A percentile compares a stretch with the other conserved stretches of the same genome.
Evolutionary conservation across 2,113 vertebrate species (phyloP).

Genomic region (Callocephalon fimbriatum): DNA sequence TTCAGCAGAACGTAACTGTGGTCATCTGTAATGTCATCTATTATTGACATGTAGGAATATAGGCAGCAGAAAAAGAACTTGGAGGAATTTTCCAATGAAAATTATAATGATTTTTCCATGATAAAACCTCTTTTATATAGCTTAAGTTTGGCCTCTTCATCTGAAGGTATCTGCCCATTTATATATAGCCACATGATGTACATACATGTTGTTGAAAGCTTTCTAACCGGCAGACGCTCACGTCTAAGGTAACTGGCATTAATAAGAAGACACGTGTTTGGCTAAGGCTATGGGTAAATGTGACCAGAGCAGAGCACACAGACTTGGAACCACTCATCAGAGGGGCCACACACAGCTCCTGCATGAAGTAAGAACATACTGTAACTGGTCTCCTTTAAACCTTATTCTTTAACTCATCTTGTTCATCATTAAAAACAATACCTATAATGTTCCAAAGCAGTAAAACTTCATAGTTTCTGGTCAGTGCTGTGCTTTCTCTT

Average conservation of each 20-base stretch:
- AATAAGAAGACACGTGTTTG: not conserved
- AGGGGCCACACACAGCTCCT: not conserved
- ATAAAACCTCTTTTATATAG: not conserved
- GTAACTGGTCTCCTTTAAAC: not conserved
- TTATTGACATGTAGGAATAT: slow-evolving; percentile 36
- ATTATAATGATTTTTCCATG: not conserved
- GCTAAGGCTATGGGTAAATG: not conserved
- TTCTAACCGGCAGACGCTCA: not conserved
- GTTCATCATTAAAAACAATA: not conserved
- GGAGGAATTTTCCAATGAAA: not conserved
- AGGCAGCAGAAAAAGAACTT: not conserved
- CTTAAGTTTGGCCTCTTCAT: not conserved
- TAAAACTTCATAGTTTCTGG: not conserved
- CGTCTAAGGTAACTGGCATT: not conserved
- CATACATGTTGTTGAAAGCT: not conserved
- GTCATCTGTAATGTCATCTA: not conserved
- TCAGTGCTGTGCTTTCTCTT: not conserved
- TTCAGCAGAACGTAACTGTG: slow-evolving; percentile 68
- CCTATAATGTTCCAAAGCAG: not conserved
- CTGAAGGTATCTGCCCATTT: not conserved
- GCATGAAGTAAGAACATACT: not conserved
- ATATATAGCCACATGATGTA: not conserved
- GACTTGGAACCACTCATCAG: not conserved
- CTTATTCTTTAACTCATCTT: not conserved
- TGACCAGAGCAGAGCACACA: not conserved